Percentiles rank a stretch among this genome's conserved stretches.
phyloP scores from a whole-genome alignment of 2,888 invertebrate genomes.

The Gandaritis pyraliata region DNA sequence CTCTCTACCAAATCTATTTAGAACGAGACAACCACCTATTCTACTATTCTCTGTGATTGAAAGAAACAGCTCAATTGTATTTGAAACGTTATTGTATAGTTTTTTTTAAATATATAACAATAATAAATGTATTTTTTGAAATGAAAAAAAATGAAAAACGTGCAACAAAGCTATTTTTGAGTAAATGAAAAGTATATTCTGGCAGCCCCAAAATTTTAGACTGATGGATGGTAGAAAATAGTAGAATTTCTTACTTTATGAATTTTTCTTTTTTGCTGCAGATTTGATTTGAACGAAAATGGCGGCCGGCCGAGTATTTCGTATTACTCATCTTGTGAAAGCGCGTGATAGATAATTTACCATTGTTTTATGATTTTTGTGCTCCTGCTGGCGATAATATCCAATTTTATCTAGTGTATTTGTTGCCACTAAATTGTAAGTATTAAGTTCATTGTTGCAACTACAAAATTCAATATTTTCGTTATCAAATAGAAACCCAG shows the following conservation, averaged over 20 bases:
- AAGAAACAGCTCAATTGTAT: no score
- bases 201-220: conserved; percentile 31
- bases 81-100: no score
- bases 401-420: conserved; percentile 9
- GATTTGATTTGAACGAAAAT: conserved; percentile 26
- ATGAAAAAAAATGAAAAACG: no score
- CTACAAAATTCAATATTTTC: conserved; percentile 62
- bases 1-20: no score
- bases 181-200: not conserved
- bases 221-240: conserved; percentile 20
- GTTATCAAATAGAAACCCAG: conserved; percentile 73
- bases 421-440: conserved; percentile 77
- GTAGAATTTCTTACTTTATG: conserved; percentile 18
- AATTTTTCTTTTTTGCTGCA: not conserved
- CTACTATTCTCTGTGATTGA: no score
- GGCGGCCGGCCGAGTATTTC: conserved; percentile 35
- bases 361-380: not conserved
- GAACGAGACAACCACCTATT: no score
- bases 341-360: conserved; percentile 2
- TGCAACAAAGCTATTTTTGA: conserved; percentile 4
- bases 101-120: no score
- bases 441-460: conserved; percentile 74
- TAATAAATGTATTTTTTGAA: no score
- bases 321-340: not conserved
- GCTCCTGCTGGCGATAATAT: not conserved